Percentiles rank a stretch among this genome's conserved stretches.
These are phyloP conservation scores for Ganaspis brasiliensis DNA, from an alignment of 2,888 invertebrate genomes.

Conservation along the genomic window DNA sequence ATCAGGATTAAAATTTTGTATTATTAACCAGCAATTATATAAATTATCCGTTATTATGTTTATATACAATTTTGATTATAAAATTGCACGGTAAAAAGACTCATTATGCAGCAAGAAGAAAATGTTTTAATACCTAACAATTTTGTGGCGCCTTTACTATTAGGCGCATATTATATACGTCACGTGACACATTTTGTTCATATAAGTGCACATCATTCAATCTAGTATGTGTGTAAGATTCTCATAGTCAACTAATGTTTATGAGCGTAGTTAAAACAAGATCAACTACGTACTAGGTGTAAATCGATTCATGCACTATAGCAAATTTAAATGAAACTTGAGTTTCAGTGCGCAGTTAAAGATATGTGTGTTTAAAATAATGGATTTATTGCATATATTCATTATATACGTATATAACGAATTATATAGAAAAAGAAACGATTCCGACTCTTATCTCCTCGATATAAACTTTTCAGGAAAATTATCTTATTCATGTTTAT, in stretches of 20 bases:
- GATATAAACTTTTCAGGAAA: no score
- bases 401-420: no score
- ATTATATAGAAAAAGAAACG: no score
- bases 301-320: conserved; percentile 12
- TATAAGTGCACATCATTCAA: background rate
- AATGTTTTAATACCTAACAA: background rate
- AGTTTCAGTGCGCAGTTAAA: conserved; percentile 16
- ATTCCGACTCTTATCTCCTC: no score
- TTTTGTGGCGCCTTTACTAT: conserved; percentile 6
- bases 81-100: background rate
- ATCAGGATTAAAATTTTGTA: no score
- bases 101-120: no score
- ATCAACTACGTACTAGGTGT: conserved; percentile 21
- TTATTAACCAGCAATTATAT: no score
- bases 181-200: conserved; percentile 12
- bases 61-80: background rate
- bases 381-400: no score
- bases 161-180: background rate
- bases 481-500: no score
- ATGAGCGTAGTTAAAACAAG: conserved; percentile 12
- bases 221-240: background rate
- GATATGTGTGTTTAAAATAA: no score
- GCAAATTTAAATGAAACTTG: conserved; percentile 16
- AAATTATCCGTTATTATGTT: no score
- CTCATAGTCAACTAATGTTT: conserved; percentile 23